These are phyloP conservation scores for Helogale parvula DNA, from an alignment of 2,113 vertebrate genomes.

Conservation along the genomic window DNA sequence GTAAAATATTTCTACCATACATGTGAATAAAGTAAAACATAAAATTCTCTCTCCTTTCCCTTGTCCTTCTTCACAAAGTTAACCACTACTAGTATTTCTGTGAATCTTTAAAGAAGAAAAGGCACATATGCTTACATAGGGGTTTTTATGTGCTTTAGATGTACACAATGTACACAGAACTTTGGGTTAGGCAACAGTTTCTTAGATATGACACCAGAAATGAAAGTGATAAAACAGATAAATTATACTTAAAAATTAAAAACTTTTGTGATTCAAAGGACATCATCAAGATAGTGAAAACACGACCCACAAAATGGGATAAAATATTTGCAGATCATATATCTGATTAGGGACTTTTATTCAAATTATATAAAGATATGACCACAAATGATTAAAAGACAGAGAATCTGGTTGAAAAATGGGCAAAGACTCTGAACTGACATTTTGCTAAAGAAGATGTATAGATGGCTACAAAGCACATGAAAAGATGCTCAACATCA, in stretches of 20 bases:
- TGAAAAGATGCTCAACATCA: background rate
- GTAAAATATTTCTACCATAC: background rate
- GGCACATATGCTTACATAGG: background rate
- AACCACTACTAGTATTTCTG: background rate
- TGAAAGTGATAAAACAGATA: background rate
- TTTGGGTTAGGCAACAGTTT: background rate
- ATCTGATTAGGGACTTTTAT: background rate
- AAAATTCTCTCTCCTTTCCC: background rate
- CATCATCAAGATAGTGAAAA: background rate
- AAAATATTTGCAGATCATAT: slow-evolving; percentile 10
- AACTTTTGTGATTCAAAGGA: background rate
- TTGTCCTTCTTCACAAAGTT: background rate
- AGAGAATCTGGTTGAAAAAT: slow-evolving; percentile 26
- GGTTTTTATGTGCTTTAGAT: background rate
- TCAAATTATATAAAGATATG: background rate
- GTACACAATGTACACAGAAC: background rate
- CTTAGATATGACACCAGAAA: background rate
- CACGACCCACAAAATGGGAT: background rate
- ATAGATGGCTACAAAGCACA: background rate
- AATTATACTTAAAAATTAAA: background rate
- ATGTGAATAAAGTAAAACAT: background rate
- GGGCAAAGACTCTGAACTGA: background rate
- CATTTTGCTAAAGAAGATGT: background rate
- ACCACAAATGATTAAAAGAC: background rate
- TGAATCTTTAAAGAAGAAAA: background rate